Evolutionary conservation across 37 sponge, comb jelly and placozoan species (phyloP).

Genomic region (Theonella swinhoei): DNA sequence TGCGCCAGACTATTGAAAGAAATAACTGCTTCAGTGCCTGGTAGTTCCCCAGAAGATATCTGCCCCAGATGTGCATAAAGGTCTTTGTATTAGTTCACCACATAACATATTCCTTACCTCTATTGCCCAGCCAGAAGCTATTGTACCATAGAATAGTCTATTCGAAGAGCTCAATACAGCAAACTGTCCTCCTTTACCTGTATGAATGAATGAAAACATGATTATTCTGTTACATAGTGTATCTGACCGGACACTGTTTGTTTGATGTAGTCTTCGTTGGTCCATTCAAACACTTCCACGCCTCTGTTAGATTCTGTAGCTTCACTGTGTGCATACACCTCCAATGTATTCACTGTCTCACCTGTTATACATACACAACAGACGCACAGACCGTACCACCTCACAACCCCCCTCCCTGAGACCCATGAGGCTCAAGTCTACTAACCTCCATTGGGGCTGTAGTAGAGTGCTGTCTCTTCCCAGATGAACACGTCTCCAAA

Average conservation of each 20-base stretch:
- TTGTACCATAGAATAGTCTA: slow-evolving; percentile 29
- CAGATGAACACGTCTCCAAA: slow-evolving; percentile 40
- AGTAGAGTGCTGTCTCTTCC: slow-evolving; percentile 17
- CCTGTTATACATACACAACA: background rate
- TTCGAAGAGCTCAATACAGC: slow-evolving; percentile 5
- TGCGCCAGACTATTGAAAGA: slow-evolving; percentile 4
- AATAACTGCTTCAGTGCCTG: background rate
- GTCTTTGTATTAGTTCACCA: background rate
- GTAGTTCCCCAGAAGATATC: background rate
- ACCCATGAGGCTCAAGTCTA: no score
- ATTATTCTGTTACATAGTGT: background rate
- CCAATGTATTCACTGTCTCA: background rate
- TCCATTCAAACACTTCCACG: background rate
- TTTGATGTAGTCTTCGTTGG: background rate
- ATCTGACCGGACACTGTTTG: background rate
- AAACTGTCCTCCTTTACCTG: slow-evolving; percentile 28
- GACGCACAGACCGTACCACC: background rate
- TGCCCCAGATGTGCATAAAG: background rate
- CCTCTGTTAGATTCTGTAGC: background rate
- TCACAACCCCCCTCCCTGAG: no score
- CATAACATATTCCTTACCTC: background rate
- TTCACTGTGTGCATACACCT: background rate
- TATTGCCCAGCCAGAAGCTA: slow-evolving; percentile 5
- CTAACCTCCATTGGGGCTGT: slow-evolving; percentile 28
- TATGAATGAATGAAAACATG: background rate